Conservation (phyloP, 2,888 invertebrate species). For the Melieria crassipennis region DNA sequence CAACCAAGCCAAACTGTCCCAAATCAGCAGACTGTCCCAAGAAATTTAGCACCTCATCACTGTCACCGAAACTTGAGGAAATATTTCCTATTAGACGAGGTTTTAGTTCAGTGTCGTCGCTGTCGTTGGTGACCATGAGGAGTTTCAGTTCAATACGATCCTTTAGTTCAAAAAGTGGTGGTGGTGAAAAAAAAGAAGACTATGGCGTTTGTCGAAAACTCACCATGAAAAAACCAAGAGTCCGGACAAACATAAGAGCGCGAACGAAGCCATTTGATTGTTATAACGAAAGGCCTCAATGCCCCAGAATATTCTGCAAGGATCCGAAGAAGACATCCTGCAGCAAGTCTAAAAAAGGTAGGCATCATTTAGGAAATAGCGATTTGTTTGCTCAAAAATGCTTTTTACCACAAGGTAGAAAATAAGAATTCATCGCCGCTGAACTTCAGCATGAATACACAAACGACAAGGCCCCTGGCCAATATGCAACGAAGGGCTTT, state of each 20-base stretch:
- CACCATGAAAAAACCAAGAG: slow-evolving; percentile 22
- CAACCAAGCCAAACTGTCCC: not conserved
- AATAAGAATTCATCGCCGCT: slow-evolving; percentile 38
- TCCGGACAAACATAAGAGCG: slow-evolving; percentile 5
- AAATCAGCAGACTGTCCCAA: slow-evolving; percentile 9
- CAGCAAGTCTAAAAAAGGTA: slow-evolving; percentile 34
- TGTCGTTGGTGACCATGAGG: not conserved
- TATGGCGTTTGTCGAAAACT: slow-evolving; percentile 14
- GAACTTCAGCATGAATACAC: slow-evolving; percentile 5
- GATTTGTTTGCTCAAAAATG: slow-evolving; percentile 9
- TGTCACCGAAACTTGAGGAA: not conserved
- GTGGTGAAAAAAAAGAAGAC: slow-evolving; percentile 22
- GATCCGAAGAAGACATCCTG: slow-evolving; percentile 35
- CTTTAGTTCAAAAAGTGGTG: slow-evolving; percentile 32
- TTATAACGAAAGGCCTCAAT: slow-evolving; percentile 36
- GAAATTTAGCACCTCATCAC: slow-evolving; percentile 9
- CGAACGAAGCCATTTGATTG: slow-evolving; percentile 29
- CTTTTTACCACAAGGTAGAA: slow-evolving; percentile 50
- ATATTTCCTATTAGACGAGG: slow-evolving; percentile 4
- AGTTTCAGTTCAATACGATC: slow-evolving; percentile 15
- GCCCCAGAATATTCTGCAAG: slow-evolving; percentile 38
- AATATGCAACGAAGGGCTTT: not conserved
- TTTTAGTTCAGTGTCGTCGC: not conserved
- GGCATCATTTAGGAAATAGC: slow-evolving; percentile 30
- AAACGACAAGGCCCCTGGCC: not conserved